A percentile compares a stretch with the other conserved stretches of the same genome.
Evolutionary conservation across 2,888 invertebrate species (phyloP).

Genomic region (Nemoura dubitans): DNA sequence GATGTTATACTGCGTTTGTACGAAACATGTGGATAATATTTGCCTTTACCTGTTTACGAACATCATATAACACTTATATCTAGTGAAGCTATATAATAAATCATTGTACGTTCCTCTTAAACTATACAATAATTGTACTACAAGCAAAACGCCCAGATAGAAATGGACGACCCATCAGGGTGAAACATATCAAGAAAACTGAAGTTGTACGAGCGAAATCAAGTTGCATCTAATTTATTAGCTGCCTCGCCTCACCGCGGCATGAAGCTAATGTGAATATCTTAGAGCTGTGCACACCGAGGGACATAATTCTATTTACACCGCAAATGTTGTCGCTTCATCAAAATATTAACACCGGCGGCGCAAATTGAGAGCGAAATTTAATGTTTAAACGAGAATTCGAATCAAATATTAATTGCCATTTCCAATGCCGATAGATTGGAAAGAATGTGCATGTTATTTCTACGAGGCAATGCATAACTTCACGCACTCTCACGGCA

Average conservation of each 20-base stretch:
- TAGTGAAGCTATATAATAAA: background rate
- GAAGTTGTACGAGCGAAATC: background rate
- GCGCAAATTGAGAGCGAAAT: background rate
- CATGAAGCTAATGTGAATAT: background rate
- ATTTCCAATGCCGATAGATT: background rate
- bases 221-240: conserved; percentile 12
- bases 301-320: background rate
- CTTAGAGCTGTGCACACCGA: background rate
- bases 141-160: background rate
- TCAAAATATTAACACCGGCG: background rate
- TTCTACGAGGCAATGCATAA: too few species aligned
- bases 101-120: background rate
- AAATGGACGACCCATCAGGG: background rate
- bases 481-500: background rate
- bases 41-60: background rate
- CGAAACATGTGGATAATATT: background rate
- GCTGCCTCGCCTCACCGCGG: background rate
- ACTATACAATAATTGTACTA: background rate
- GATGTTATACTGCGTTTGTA: background rate
- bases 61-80: background rate
- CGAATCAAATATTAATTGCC: background rate
- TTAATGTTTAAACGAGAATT: background rate
- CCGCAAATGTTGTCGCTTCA: conserved; percentile 5
- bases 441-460: background rate
- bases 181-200: conserved; percentile 7